Percentiles rank a stretch among this genome's conserved stretches.
Evolutionary conservation across 2,797 vertebrate species (phyloP).

Genomic region (Notolabrus celidotus): DNA sequence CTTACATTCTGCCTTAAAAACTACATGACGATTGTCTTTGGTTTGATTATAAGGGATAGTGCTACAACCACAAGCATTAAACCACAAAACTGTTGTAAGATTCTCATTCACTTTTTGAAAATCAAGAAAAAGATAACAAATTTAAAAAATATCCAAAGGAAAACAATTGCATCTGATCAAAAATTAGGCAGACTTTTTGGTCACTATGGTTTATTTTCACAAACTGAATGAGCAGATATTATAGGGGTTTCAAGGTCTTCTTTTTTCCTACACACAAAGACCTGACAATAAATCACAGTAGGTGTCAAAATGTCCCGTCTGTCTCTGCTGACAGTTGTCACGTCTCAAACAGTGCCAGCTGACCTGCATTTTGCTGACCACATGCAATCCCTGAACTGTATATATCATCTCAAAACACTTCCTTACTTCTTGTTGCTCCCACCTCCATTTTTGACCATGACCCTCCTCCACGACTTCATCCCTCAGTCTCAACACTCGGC

Average conservation of each 20-base stretch:
- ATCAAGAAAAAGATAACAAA: neutral
- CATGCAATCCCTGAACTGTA: constrained; percentile 8
- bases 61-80: neutral
- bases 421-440: constrained; percentile 15
- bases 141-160: neutral
- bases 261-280: constrained; percentile 9
- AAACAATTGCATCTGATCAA: neutral
- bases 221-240: neutral
- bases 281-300: neutral
- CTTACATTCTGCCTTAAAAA: too few species aligned
- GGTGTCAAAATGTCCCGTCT: neutral
- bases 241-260: neutral
- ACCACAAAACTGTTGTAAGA: neutral
- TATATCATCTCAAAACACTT: constrained; percentile 47
- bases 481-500: constrained; percentile 22
- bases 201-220: neutral
- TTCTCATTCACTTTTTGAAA: neutral
- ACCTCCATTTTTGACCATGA: constrained; percentile 36
- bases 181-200: neutral
- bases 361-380: constrained; percentile 48
- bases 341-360: constrained; percentile 19
- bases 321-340: constrained; percentile 10
- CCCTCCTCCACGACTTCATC: constrained; percentile 26
- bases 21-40: neutral
- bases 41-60: neutral